Evolutionary conservation across 2,113 vertebrate genomes (phyloP).

Genomic region (Emydura subglobosa): DNA sequence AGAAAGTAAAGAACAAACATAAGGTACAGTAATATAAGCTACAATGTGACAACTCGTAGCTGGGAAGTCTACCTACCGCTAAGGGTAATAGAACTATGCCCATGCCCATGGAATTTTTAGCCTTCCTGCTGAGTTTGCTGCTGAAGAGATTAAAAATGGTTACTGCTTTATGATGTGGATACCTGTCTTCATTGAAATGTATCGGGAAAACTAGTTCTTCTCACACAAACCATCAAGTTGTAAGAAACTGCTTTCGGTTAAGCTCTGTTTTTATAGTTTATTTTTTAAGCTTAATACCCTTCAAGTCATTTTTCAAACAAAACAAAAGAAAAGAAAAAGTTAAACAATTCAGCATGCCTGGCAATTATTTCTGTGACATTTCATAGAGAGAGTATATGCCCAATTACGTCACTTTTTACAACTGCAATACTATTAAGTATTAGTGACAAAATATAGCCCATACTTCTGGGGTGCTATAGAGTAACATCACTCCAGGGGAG

Average conservation of each 20-base stretch:
- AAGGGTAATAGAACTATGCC: background rate
- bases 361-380: background rate
- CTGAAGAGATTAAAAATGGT: background rate
- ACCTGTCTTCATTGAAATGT: background rate
- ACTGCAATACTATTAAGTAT: background rate
- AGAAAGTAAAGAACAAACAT: background rate
- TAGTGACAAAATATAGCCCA: background rate
- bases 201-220: background rate
- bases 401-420: background rate
- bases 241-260: background rate
- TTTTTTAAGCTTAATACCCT: background rate
- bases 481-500: background rate
- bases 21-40: background rate
- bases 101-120: background rate
- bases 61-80: background rate
- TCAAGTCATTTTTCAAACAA: background rate
- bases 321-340: background rate
- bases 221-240: background rate
- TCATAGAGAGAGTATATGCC: background rate
- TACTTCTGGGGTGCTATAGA: background rate
- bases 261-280: background rate
- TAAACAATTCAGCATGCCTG: background rate
- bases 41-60: background rate
- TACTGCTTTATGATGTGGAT: background rate
- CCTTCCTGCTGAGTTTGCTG: background rate